Conservation (phyloP, 2,797 vertebrate species). For the Falco rusticolus region DNA sequence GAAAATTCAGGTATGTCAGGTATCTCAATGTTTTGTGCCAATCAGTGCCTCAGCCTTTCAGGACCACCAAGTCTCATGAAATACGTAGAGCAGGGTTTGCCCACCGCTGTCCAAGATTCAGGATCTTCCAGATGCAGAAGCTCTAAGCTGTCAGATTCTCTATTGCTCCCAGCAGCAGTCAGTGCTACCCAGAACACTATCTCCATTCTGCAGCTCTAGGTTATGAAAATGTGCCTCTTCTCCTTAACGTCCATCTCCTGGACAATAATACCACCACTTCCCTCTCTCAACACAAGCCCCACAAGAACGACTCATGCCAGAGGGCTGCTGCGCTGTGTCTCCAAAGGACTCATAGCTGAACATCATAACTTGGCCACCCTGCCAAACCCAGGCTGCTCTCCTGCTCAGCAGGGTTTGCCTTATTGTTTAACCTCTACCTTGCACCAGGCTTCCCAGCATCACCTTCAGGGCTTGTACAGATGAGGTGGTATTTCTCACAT, state of each 20-base stretch:
- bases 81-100: background rate
- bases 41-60: background rate
- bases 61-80: background rate
- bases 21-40: background rate
- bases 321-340: background rate
- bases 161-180: background rate
- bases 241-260: background rate
- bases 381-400: background rate
- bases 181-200: background rate
- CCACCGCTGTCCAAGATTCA: background rate
- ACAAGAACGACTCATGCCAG: background rate
- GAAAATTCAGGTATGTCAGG: background rate
- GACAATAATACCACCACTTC: background rate
- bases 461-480: background rate
- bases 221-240: background rate
- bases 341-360: background rate
- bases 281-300: background rate
- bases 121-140: background rate
- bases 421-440: background rate
- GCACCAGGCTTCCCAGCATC: background rate
- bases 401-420: background rate
- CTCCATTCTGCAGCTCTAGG: background rate
- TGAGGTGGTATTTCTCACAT: background rate
- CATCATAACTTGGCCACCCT: background rate
- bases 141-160: background rate